Base-by-base conservation (phyloP, 2,888 invertebrate species). In the Oscheius myriophilus region DNA sequence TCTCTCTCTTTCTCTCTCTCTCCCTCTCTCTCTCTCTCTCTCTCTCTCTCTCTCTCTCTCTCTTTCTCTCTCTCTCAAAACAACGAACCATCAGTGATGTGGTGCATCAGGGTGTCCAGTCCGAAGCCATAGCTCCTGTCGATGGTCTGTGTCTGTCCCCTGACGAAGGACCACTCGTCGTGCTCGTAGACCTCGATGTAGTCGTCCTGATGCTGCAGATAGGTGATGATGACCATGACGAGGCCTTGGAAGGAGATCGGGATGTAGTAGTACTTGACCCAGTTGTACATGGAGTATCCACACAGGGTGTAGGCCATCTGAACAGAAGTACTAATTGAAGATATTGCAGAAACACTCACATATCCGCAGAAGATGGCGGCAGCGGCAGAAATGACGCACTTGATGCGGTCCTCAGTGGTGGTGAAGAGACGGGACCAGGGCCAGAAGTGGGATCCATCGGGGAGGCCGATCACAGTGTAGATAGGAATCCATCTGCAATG, bases 361-460 rank as follows among this genome's bases (percentile, higher is more conserved):
- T 72, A 78, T 11, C 73, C 76, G 55, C 79, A 85, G 57, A 80
- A 53, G 14, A 73, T 66, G 55, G 82, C 82, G 33, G 73, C 72
- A 9, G 70, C 18, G 46, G 74, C 82, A 23, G 82, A 82, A 61
- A 84, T 66, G 42, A 69, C 79, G 54, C 84, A 85, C 67, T 85
- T 81, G 43, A 85, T 46, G 16, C 83, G 71, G 55, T 85, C 84
- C 25, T 66, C 73, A 61, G 72, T 84, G 67, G 73, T 84, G 61
- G 75, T 78, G 76, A 84, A 84, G 11, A 85, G 73, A 43, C 70
- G 64, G 6, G 81, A 82, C 71, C 72, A 77, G 51, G 85, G 85
- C 82, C 81, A 84, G 76, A 84, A 86, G 65, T 85, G 85, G 14
- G 81, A 81, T 46, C 85, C 85, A 58, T 85, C 85, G 33, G 85